Base-by-base conservation (phyloP, 2,113 vertebrate genomes). In the Anolis sagrei region DNA sequence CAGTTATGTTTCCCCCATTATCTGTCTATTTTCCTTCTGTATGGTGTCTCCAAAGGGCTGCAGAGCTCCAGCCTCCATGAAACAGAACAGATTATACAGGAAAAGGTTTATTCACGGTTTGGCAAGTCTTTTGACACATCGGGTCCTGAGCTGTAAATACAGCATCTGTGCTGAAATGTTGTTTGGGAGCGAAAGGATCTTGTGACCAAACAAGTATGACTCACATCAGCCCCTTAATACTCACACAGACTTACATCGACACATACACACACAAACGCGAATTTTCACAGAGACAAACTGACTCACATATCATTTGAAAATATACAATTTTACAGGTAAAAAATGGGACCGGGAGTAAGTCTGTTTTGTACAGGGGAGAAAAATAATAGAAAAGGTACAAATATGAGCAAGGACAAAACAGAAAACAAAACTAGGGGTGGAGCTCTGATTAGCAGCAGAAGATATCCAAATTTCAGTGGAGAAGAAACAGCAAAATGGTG, bases 41-140 rank as follows among this genome's bases (percentile, higher is more conserved):
- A 44, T 44, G 39, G 39, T 4, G 39, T 44, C 39, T 44, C 39
- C 39, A 44, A 44, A 44, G 39, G 39, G 39, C 39, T 44, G 39
- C 39, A 44, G 39, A 44, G 39, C 39, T 44, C 39, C 39, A 44
- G 39, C 39, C 39, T 44, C 39, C 39, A 44, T 5, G 3, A 44
- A 44, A 44, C 39, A 44, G 39, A 4, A 44, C 16, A 14, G 0
- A 49, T 27, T 29, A 36, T 39, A 36, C 49, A 79, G 8, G 69
- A 70, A 70, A 5, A 58, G 29, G 29, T 79, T 74, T 86, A 86
- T 48, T 79, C n/a, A 73, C 49, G 48, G n/a, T 62, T 70, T 39
- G 68, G 39, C 19, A 27, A 86, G 54, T 21, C 18, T 13, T 44
- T 83, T 32, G 25, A 64, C 54, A 34, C 32, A 11, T 44, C 7